Percentiles rank a stretch among this genome's conserved stretches.
phyloP scores from a whole-genome alignment of 2,888 invertebrate genomes.

The Pinctada fucata region DNA sequence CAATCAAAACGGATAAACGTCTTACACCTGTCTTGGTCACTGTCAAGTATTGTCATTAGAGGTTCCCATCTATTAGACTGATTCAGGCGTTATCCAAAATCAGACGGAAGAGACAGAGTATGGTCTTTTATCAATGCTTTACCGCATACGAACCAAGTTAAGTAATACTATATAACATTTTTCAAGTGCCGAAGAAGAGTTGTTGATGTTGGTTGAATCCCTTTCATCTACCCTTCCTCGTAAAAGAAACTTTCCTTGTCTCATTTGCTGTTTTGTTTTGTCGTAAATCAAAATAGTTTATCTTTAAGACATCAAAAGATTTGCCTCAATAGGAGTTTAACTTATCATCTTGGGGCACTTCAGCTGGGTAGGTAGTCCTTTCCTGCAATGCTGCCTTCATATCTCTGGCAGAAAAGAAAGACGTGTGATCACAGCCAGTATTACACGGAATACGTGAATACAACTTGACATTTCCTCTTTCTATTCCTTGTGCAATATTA shows the following conservation, averaged over 20 bases:
- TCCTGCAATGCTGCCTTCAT: slow-evolving; percentile 37
- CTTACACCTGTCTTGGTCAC: neutral
- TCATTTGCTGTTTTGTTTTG: slow-evolving; percentile 38
- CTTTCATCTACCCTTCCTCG: slow-evolving; percentile 30
- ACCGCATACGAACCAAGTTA: slow-evolving; percentile 43
- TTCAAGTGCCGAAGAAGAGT: slow-evolving; percentile 48
- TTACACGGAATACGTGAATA: slow-evolving; percentile 40
- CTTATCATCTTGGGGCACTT: neutral
- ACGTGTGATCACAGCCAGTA: slow-evolving; percentile 49
- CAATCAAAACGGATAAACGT: slow-evolving; percentile 11
- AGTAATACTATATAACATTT: slow-evolving; percentile 44
- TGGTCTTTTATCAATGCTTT: slow-evolving; percentile 7
- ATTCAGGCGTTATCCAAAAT: slow-evolving; percentile 12
- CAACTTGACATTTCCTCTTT: slow-evolving; percentile 22
- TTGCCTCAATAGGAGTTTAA: neutral
- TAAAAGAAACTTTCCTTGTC: slow-evolving; percentile 45
- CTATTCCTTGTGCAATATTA: slow-evolving; percentile 24
- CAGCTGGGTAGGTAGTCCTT: neutral
- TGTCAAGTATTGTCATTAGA: no score
- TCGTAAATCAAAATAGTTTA: slow-evolving; percentile 52
- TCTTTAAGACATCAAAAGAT: slow-evolving; percentile 12
- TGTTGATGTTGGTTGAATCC: slow-evolving; percentile 46
- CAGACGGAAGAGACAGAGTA: slow-evolving; percentile 9
- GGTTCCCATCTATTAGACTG: no score
- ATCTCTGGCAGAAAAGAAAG: slow-evolving; percentile 28